Evolutionary conservation across 2,797 vertebrate genomes (phyloP), one percentile per base, ranked within the genome.

Genomic region (Sebastes jordani): DNA sequence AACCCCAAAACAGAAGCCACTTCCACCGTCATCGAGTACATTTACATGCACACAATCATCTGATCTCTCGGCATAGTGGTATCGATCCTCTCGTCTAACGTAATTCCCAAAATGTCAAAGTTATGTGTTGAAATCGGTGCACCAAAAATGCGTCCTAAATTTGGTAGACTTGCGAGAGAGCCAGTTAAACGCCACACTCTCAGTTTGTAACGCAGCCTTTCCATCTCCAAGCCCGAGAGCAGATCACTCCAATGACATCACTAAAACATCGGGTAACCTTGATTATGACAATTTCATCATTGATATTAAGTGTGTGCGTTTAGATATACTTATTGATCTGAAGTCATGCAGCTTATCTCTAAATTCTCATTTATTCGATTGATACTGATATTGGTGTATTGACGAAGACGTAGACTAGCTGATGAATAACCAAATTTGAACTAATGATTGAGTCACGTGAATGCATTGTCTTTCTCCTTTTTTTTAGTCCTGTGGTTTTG

Each of bases 371-470:
- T 30, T 11, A 8, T 76, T 22, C 5, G n/a, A 42, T 29, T 6
- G 6, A 56, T 65, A 7, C 66, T 67, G 4, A 82, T 71, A 49
- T 58, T 32, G 32, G 61, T 46, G 29, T 52, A 11, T 25, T 11
- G 66, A 38, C 67, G 1, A 34, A 54, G 74, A 88, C 78, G 69
- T 36, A 87, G 74, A 83, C 52, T 67, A 78, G 67, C 27, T 63
- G 66, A 75, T 11, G 9, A 69, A 71, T 75, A 16, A 68, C 56
- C 29, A 38, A 52, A 78, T 72, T 81, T 81, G 38, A 72, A 78
- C 27, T 16, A 2, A 70, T 5, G 55, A 71, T 5, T 9, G 36
- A 73, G 30, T 71, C 25, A 11, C 25, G n/a, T 46, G 73, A 81
- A 75, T 77, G 77, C n/a, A 11, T 59, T n/a, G 3, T 59, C 36